Conservation (phyloP, 2,888 invertebrate genomes). For the Leptinotarsa tumamoca region DNA sequence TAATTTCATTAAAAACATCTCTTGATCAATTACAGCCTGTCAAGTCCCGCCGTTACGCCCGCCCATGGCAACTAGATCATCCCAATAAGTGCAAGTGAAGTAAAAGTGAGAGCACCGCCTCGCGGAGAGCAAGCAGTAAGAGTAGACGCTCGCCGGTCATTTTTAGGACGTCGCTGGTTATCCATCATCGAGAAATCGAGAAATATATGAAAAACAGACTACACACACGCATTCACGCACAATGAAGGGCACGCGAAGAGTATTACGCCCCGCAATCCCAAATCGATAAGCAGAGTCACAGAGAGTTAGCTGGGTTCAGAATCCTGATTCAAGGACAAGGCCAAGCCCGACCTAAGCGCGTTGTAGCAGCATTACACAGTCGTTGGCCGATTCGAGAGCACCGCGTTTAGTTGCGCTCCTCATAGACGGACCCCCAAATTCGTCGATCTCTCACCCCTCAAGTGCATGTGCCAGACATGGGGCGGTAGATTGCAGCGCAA, state of each 20-base stretch:
- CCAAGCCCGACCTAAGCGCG: conserved; percentile 64
- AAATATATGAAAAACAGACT: conserved; percentile 25
- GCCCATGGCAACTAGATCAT: conserved; percentile 33
- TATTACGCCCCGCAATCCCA: conserved; percentile 58
- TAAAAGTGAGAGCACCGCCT: conserved; percentile 40
- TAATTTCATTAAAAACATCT: no score
- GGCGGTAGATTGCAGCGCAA: conserved; percentile 70
- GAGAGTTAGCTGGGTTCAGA: conserved; percentile 64
- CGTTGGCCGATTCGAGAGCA: conserved; percentile 47
- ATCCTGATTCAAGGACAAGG: conserved; percentile 72
- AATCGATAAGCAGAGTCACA: conserved; percentile 62
- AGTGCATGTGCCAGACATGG: conserved; percentile 70
- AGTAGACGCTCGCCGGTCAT: background rate
- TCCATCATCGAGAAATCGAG: conserved; percentile 15
- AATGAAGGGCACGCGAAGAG: conserved; percentile 43
- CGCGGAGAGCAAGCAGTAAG: background rate
- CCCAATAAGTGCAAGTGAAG: conserved; percentile 32
- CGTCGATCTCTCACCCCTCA: conserved; percentile 57
- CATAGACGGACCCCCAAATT: conserved; percentile 67
- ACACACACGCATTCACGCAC: conserved; percentile 35
- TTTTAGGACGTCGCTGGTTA: conserved; percentile 13
- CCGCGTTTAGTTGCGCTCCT: conserved; percentile 64
- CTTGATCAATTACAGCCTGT: no score
- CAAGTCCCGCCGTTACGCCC: conserved; percentile 2
- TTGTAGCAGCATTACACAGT: conserved; percentile 31